A percentile compares a stretch with the other conserved stretches of the same genome.
These are phyloP conservation scores for Montipora cactus DNA, from an alignment of 64 coral and sea anemone species.

Conservation along the genomic window DNA sequence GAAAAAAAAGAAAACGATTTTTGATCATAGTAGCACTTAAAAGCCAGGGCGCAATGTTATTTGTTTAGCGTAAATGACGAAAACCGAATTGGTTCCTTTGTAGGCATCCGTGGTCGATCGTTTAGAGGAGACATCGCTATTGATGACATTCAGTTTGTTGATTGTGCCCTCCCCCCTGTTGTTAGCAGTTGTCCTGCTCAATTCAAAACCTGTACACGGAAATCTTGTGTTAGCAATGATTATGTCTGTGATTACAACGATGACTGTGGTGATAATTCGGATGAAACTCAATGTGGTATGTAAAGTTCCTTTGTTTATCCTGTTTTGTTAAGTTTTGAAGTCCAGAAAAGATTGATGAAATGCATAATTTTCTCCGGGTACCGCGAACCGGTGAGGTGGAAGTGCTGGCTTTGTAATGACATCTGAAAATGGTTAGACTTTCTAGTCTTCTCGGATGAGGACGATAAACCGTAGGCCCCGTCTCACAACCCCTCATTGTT, in stretches of 20 bases:
- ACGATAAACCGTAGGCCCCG: too few species aligned
- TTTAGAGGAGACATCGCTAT: conserved; percentile 84
- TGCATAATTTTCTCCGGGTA: too few species aligned
- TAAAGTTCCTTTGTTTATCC: background rate
- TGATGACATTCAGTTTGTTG: conserved; percentile 83
- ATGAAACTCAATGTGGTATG: conserved; percentile 57
- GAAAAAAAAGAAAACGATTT: too few species aligned
- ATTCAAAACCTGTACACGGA: background rate
- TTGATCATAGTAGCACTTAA: too few species aligned
- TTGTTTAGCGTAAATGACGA: background rate
- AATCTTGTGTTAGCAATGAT: conserved; percentile 48
- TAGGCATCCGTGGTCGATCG: conserved; percentile 64
- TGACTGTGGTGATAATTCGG: conserved; percentile 71
- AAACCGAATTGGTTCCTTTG: conserved; percentile 24
- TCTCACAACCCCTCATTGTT: too few species aligned
- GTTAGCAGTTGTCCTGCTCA: conserved; percentile 22
- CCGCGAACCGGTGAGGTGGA: too few species aligned
- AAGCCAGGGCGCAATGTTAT: too few species aligned
- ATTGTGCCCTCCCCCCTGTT: conserved; percentile 75
- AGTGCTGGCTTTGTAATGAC: too few species aligned
- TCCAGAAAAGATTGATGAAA: too few species aligned
- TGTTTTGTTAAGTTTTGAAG: background rate
- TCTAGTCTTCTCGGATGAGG: too few species aligned
- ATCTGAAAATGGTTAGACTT: too few species aligned
- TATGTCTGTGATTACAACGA: conserved; percentile 77